Percentiles rank a stretch among this genome's conserved stretches.
phyloP scores from a whole-genome alignment of 2,113 vertebrate species.

The Dendropsophus ebraccatus region DNA sequence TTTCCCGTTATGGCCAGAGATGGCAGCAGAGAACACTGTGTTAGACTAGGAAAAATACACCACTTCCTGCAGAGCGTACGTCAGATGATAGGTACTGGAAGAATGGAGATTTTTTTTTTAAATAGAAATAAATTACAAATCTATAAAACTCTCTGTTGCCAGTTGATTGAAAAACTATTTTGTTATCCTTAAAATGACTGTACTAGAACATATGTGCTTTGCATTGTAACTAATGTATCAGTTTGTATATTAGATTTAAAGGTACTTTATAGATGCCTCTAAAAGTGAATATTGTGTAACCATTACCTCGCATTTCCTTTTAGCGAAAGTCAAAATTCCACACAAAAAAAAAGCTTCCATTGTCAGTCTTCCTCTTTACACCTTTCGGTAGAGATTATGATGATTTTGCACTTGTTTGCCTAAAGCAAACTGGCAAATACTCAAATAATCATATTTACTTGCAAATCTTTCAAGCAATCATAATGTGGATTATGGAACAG shows the following conservation, averaged over 20 bases:
- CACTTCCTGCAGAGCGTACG: too few relatives aligned
- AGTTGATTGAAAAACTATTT: too few relatives aligned
- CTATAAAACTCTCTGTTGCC: too few relatives aligned
- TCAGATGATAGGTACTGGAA: too few relatives aligned
- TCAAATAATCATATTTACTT: slow-evolving; percentile 56
- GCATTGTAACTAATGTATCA: background rate
- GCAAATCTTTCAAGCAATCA: slow-evolving; percentile 52
- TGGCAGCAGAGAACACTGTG: too few relatives aligned
- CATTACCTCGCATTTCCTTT: background rate
- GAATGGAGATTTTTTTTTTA: too few relatives aligned
- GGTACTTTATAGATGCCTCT: background rate
- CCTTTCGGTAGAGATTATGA: slow-evolving; percentile 48
- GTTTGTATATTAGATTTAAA: slow-evolving; percentile 16
- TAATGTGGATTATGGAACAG: slow-evolving; percentile 55
- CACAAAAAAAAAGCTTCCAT: slow-evolving; percentile 30
- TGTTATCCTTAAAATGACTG: too few relatives aligned
- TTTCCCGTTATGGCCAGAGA: too few relatives aligned
- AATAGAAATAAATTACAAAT: too few relatives aligned
- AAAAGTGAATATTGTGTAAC: slow-evolving; percentile 28
- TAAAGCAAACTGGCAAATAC: slow-evolving; percentile 52
- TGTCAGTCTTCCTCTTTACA: slow-evolving; percentile 41
- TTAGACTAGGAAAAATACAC: too few relatives aligned
- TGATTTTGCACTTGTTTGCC: slow-evolving; percentile 55
- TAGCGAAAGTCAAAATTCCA: slow-evolving; percentile 20
- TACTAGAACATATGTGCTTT: background rate